Evolutionary conservation across 2,888 invertebrate genomes (phyloP), one percentile per base, ranked within the genome.

Genomic region (Epirrita christyi): DNA sequence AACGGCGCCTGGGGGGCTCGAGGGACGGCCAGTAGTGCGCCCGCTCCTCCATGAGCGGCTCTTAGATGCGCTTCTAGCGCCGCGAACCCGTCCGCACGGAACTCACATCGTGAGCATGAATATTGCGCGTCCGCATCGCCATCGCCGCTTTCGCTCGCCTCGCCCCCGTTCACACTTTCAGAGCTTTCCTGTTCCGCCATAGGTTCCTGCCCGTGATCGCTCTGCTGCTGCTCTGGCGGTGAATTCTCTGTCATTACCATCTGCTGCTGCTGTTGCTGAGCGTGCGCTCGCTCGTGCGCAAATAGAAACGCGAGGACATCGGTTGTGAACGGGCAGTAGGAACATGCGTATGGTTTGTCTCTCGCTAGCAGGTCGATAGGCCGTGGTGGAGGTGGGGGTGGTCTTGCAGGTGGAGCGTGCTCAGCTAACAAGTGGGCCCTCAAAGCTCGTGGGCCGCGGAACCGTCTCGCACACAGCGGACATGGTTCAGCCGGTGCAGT

Each of bases 271-370:
- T 46, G 46, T 7, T 37, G 84, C 64, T 91, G 92, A 11, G 88
- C 87, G 85, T 98, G 98, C 40, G 97, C 96, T 71, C 97, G 95
- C 83, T 98, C 98, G 88, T 98, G 98, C 48, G 98, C 96, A 84
- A 97, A 97, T 69, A 98, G 93, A 76, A 98, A 97, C 52, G 98
- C 97, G 73, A 98, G 93, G 79, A 97, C 96, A 65, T 97, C 95
- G 36, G 98, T 98, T 41, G 96, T 95, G 83, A 98, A 98, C 53
- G 96, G 95, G 83, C 98, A 98, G 80, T 96, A 95, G 41, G 97
- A 96, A 88, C 98, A 98, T 66, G 96, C 96, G 87, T 98, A 98
- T 61, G 95, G 95, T 85, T 97, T 96, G 66, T 94, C 81, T 3
- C 90, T 77, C 57, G 88, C 80, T 28, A 91, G 83, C 58, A 95